These are phyloP conservation scores for Nyctibius grandis DNA, from an alignment of 2,797 vertebrate species.

Conservation along the genomic window DNA sequence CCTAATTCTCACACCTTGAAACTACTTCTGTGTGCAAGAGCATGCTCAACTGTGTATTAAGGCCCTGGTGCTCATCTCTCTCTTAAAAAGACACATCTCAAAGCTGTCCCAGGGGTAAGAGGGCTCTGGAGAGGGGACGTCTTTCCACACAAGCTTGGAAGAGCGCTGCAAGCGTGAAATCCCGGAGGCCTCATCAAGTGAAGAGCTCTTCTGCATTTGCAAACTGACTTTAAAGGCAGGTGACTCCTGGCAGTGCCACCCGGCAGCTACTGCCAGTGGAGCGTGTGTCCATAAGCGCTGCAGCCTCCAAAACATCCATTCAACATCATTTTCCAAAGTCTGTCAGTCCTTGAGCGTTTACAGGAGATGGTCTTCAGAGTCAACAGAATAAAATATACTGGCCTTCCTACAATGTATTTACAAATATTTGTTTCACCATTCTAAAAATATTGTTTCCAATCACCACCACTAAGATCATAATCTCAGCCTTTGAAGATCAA, in stretches of 20 bases:
- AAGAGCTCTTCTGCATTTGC: background rate
- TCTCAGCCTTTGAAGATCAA: background rate
- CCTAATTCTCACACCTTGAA: background rate
- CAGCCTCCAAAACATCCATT: background rate
- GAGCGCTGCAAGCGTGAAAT: background rate
- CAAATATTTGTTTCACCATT: background rate
- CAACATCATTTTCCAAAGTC: background rate
- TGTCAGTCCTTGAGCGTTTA: background rate
- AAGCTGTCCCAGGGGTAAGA: background rate
- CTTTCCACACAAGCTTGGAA: background rate
- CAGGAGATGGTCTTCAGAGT: background rate
- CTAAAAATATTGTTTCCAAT: background rate
- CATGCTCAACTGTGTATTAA: background rate
- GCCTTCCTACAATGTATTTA: background rate
- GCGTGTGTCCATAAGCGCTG: rapidly evolving
- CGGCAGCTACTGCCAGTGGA: background rate
- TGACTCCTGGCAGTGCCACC: background rate
- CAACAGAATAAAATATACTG: background rate
- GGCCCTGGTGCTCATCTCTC: background rate
- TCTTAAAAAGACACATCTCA: background rate
- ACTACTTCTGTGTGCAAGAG: rapidly evolving
- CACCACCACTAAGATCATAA: background rate
- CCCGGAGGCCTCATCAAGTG: background rate
- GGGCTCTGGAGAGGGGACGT: background rate
- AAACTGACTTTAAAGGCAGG: background rate